phyloP scores from a whole-genome alignment of 2,113 vertebrate species.

The Brienomyrus brachyistius region DNA sequence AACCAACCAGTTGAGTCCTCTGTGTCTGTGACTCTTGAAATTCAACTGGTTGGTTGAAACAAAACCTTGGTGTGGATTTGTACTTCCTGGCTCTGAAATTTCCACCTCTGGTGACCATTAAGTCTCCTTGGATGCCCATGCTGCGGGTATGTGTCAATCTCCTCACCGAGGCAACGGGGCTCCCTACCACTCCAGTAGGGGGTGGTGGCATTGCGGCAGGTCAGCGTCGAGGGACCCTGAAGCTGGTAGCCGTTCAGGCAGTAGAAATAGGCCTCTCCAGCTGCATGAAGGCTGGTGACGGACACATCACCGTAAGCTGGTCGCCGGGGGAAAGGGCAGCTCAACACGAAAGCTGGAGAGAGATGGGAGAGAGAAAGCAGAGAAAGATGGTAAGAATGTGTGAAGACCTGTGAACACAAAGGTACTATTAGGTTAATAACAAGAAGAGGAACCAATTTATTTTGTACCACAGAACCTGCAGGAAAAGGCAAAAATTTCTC shows the following conservation, averaged over 20 bases:
- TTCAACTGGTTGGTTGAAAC: too few relatives aligned
- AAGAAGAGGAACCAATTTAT: not conserved
- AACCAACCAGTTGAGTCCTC: too few relatives aligned
- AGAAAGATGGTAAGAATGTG: not conserved
- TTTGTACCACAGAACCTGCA: not conserved
- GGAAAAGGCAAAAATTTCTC: not conserved
- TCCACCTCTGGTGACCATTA: too few relatives aligned
- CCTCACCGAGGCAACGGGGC: slow-evolving; percentile 74
- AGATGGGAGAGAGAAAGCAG: slow-evolving; percentile 5
- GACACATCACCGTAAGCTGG: slow-evolving; percentile 78
- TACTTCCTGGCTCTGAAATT: too few relatives aligned
- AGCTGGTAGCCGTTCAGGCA: slow-evolving; percentile 80
- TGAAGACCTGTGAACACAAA: not conserved
- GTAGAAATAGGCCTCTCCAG: slow-evolving; percentile 76
- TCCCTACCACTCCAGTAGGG: slow-evolving; percentile 82
- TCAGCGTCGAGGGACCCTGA: slow-evolving; percentile 63
- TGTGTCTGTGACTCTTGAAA: too few relatives aligned
- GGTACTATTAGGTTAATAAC: not conserved
- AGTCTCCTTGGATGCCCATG: not conserved
- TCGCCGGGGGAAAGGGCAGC: slow-evolving; percentile 74
- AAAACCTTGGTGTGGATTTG: too few relatives aligned
- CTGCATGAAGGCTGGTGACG: slow-evolving; percentile 81
- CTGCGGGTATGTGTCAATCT: not conserved
- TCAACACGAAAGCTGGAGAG: slow-evolving; percentile 75
- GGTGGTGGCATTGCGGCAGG: slow-evolving; percentile 80